Percentiles rank a stretch among this genome's conserved stretches.
Evolutionary conservation across 2,113 vertebrate species (phyloP).

Genomic region (Egretta garzetta): DNA sequence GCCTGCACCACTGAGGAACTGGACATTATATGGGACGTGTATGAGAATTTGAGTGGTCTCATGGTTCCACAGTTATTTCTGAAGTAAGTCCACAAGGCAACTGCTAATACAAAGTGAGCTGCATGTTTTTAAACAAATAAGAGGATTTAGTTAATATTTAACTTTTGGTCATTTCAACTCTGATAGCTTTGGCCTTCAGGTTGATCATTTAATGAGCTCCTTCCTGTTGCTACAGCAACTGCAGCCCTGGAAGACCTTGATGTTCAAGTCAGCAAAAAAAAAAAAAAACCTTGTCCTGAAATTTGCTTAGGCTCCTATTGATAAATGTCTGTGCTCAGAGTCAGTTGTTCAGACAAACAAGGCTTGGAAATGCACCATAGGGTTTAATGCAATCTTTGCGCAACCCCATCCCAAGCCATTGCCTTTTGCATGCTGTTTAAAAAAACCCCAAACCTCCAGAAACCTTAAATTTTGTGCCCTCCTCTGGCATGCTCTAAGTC

Average conservation of each 20-base stretch:
- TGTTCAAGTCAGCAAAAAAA: slow-evolving; percentile 28
- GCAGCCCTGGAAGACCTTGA: slow-evolving; percentile 67
- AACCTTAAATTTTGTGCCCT: background rate
- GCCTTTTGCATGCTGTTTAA: background rate
- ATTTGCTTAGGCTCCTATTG: slow-evolving; percentile 63
- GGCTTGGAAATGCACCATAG: slow-evolving; percentile 40
- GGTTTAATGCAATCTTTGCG: slow-evolving; percentile 45
- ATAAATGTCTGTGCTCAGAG: slow-evolving; percentile 61
- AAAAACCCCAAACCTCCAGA: background rate
- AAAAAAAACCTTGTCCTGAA: slow-evolving; percentile 42
- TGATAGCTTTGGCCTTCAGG: slow-evolving; percentile 69
- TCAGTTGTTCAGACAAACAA: slow-evolving; percentile 67
- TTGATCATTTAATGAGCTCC: slow-evolving; percentile 74
- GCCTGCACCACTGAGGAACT: background rate
- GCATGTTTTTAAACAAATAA: slow-evolving; percentile 60
- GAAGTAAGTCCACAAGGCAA: background rate
- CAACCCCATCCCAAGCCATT: background rate
- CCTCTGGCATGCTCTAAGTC: background rate
- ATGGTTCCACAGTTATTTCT: background rate
- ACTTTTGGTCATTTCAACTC: slow-evolving; percentile 67
- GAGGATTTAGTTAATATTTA: slow-evolving; percentile 72
- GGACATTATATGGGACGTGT: background rate
- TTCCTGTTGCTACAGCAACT: slow-evolving; percentile 67
- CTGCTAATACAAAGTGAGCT: slow-evolving; percentile 12
- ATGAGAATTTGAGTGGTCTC: background rate